Percentiles rank a stretch among this genome's conserved stretches.
Evolutionary conservation across 2,888 invertebrate species (phyloP).

Genomic region (Drosophila niveifrons): DNA sequence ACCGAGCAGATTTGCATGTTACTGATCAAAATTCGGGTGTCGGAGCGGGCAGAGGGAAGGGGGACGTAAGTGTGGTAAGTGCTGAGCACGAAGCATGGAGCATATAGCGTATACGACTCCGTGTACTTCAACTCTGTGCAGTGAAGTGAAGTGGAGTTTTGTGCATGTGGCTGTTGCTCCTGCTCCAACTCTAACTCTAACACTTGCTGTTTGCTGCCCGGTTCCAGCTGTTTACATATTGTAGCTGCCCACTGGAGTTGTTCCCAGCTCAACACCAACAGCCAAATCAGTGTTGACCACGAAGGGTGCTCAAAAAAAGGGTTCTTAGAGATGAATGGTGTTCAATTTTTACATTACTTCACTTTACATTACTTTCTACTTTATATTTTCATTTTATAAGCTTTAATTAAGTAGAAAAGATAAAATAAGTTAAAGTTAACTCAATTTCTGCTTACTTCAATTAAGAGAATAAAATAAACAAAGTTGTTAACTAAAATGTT

Average conservation of each 20-base stretch:
- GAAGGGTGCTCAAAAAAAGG: not conserved
- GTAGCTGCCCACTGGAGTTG: constrained; percentile 33
- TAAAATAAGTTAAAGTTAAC: too few relatives aligned
- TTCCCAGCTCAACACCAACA: constrained; percentile 18
- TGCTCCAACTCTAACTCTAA: not conserved
- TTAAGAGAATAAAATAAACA: too few relatives aligned
- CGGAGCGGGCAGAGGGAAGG: too few relatives aligned
- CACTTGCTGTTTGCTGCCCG: constrained; percentile 4
- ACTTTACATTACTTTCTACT: too few relatives aligned
- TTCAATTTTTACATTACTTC: not conserved
- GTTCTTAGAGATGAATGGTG: not conserved
- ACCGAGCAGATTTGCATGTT: constrained; percentile 72
- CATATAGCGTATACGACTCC: not conserved
- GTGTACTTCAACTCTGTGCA: constrained; percentile 8
- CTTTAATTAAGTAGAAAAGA: too few relatives aligned
- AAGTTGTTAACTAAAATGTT: too few relatives aligned
- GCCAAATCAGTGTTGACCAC: constrained; percentile 37
- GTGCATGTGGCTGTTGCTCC: constrained; percentile 9
- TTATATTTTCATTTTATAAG: too few relatives aligned
- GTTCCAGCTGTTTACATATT: constrained; percentile 38
- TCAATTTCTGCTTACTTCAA: too few relatives aligned
- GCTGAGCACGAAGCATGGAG: not conserved
- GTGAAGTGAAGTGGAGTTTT: constrained; percentile 37
- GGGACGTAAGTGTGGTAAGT: constrained; percentile 2
- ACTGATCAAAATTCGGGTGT: constrained; percentile 61